phyloP scores from a whole-genome alignment of 2,113 vertebrate species.

The Barbus barbus region DNA sequence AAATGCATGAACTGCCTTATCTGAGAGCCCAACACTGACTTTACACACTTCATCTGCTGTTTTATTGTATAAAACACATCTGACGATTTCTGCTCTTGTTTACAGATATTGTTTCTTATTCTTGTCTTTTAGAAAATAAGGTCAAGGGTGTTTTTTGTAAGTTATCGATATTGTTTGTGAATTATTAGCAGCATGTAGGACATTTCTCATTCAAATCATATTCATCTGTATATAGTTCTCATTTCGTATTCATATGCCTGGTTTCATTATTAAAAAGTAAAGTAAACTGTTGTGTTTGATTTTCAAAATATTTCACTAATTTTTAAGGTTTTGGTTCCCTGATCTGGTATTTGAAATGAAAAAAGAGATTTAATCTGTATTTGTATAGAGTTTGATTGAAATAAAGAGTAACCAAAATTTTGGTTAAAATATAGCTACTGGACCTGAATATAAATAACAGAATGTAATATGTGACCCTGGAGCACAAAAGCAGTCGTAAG shows the following conservation, averaged over 20 bases:
- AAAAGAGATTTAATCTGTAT: not conserved
- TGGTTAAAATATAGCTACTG: not conserved
- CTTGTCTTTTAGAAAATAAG: not conserved
- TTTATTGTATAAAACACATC: conserved; percentile 27
- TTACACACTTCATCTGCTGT: not conserved
- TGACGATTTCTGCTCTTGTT: not conserved
- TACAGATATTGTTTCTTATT: not conserved
- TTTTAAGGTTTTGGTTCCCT: not conserved
- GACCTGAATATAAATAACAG: too few relatives aligned
- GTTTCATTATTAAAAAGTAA: not conserved
- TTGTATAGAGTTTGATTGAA: not conserved
- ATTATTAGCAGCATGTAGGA: not conserved
- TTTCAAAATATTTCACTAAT: too few relatives aligned
- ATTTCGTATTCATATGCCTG: not conserved
- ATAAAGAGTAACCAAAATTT: not conserved
- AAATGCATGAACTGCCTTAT: conserved; percentile 98
- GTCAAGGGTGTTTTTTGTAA: not conserved
- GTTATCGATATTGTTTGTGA: conserved; percentile 55
- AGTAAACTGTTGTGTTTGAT: not conserved
- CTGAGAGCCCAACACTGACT: conserved; percentile 65
- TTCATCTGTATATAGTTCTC: conserved; percentile 30
- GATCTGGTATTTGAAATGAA: not conserved
- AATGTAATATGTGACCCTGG: too few relatives aligned
- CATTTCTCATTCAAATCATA: conserved; percentile 55
- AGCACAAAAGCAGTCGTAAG: too few relatives aligned